phyloP scores from a whole-genome alignment of 2,888 invertebrate species.

The Ceraclea dissimilis region DNA sequence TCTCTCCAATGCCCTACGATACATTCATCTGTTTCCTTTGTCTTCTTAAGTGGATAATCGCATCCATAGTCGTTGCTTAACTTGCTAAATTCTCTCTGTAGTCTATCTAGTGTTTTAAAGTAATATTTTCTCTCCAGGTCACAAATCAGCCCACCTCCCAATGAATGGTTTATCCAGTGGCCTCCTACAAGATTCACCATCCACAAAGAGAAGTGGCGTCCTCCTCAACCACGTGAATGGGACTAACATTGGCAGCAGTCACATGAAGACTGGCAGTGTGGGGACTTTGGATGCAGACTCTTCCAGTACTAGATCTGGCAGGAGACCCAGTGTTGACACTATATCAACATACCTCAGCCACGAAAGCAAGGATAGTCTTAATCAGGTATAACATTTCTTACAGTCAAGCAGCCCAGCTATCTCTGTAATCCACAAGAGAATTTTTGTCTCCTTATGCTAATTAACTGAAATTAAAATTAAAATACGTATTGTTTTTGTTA shows the following conservation, averaged over 20 bases:
- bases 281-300: constrained; percentile 56
- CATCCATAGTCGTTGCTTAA: no score
- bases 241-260: neutral
- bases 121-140: constrained; percentile 8
- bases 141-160: constrained; percentile 3
- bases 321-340: constrained; percentile 79
- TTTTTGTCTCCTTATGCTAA: no score
- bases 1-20: no score
- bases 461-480: no score
- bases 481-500: no score
- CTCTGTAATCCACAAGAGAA: no score
- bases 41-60: no score
- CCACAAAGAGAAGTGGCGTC: neutral
- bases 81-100: no score
- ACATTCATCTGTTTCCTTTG: no score
- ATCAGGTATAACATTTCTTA: constrained; percentile 32
- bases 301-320: constrained; percentile 66
- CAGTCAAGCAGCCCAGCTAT: no score
- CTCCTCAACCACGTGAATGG: neutral
- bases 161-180: neutral
- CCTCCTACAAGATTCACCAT: neutral
- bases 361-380: constrained; percentile 64
- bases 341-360: constrained; percentile 84
- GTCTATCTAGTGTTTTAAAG: no score
- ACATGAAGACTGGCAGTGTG: constrained; percentile 14